Evolutionary conservation across 2,113 vertebrate genomes (phyloP).

Genomic region (Camelus bactrianus): DNA sequence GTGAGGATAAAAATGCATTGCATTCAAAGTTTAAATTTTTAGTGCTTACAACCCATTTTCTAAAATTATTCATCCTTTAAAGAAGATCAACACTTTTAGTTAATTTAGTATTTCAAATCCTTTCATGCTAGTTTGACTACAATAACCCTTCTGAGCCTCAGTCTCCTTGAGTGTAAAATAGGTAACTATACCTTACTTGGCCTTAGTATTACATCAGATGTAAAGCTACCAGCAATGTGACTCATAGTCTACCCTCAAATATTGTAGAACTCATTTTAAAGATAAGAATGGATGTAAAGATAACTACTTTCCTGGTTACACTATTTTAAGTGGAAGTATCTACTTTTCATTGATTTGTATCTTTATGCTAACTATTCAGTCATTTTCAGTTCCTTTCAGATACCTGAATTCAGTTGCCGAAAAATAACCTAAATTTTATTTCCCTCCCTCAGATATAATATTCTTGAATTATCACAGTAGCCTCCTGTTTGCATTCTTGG

Average conservation of each 20-base stretch:
- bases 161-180: neutral
- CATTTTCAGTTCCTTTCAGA: neutral
- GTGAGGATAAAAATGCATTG: neutral
- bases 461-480: neutral
- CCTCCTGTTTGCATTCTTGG: neutral
- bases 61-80: constrained; percentile 32
- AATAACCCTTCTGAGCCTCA: neutral
- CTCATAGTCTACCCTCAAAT: neutral
- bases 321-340: neutral
- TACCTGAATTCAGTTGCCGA: neutral
- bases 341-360: neutral
- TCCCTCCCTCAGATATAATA: neutral
- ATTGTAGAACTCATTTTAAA: neutral
- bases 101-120: constrained; percentile 7
- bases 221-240: neutral
- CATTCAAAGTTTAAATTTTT: constrained; percentile 45
- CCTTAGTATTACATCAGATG: neutral
- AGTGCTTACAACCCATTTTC: constrained; percentile 22
- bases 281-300: neutral
- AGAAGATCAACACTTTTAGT: neutral
- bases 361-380: neutral
- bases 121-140: neutral
- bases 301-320: neutral
- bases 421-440: neutral
- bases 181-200: neutral